phyloP scores from a whole-genome alignment of 2,797 vertebrate species.

The Pampus argenteus region DNA sequence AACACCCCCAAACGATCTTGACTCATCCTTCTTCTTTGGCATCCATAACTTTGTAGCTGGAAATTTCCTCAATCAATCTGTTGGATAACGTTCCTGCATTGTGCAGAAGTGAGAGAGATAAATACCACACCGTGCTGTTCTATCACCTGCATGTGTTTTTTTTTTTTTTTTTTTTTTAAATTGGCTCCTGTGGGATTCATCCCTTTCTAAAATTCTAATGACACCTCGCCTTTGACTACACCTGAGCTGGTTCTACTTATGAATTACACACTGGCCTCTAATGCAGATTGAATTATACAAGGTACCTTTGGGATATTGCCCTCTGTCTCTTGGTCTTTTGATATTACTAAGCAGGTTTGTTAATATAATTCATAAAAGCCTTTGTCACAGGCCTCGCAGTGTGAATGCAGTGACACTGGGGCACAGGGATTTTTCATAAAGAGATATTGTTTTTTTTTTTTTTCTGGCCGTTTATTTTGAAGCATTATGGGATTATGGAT shows the following conservation, averaged over 20 bases:
- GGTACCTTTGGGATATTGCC: conserved; percentile 59
- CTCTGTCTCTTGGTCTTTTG: conserved; percentile 56
- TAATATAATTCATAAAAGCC: conserved; percentile 65
- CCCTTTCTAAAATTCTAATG: conserved; percentile 56
- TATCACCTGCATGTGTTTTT: conserved; percentile 63
- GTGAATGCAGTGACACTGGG: conserved; percentile 47
- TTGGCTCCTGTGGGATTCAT: conserved; percentile 65
- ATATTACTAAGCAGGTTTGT: conserved; percentile 73
- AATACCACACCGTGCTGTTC: conserved; percentile 49
- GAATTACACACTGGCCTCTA: conserved; percentile 53
- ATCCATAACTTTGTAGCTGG: conserved; percentile 58
- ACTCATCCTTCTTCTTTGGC: conserved; percentile 56
- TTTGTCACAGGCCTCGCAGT: conserved; percentile 46
- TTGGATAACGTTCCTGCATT: conserved; percentile 48
- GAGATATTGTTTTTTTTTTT: conserved; percentile 59
- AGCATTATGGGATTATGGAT: conserved; percentile 57
- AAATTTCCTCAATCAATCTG: conserved; percentile 66
- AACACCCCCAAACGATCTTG: conserved; percentile 52
- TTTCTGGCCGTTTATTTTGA: conserved; percentile 60
- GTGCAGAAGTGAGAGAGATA: conserved; percentile 39
- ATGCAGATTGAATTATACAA: conserved; percentile 68
- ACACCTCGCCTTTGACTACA: conserved; percentile 50
- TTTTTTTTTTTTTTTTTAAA: no score
- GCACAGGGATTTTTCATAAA: conserved; percentile 62
- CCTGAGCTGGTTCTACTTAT: conserved; percentile 50